Evolutionary conservation across 2,888 invertebrate species (phyloP).

Genomic region (Noctua fimbriata): DNA sequence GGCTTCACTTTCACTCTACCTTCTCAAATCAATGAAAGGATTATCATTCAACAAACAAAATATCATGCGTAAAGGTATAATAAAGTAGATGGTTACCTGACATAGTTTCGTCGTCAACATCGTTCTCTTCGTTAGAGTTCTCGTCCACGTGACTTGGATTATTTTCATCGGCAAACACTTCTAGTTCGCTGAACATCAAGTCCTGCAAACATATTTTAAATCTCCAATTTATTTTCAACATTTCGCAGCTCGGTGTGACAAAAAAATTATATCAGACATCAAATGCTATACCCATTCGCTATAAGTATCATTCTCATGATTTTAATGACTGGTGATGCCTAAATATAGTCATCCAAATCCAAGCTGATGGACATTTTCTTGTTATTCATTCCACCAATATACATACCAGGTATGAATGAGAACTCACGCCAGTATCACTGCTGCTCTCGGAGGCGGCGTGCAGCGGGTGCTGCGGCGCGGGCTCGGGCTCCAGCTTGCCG

Average conservation of each 20-base stretch:
- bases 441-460: constrained; percentile 80
- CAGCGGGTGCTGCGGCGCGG: constrained; percentile 55
- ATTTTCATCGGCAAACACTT: constrained; percentile 91
- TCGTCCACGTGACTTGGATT: constrained; percentile 91
- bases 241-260: neutral
- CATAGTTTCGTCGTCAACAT: constrained; percentile 96
- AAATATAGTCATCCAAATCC: too few species aligned
- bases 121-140: constrained; percentile 95
- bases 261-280: neutral
- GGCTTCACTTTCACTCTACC: neutral
- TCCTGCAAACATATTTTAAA: constrained; percentile 72
- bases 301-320: neutral
- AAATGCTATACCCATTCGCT: neutral
- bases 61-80: neutral
- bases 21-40: neutral
- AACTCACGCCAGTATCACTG: constrained; percentile 85
- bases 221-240: neutral
- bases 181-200: constrained; percentile 91
- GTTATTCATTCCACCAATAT: neutral
- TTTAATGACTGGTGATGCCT: neutral
- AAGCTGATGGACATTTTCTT: neutral
- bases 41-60: neutral
- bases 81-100: constrained; percentile 89
- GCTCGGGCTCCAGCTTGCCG: constrained; percentile 54
- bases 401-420: neutral